These are phyloP conservation scores for Eulithis prunata DNA, from an alignment of 2,888 invertebrate genomes.

Conservation along the genomic window DNA sequence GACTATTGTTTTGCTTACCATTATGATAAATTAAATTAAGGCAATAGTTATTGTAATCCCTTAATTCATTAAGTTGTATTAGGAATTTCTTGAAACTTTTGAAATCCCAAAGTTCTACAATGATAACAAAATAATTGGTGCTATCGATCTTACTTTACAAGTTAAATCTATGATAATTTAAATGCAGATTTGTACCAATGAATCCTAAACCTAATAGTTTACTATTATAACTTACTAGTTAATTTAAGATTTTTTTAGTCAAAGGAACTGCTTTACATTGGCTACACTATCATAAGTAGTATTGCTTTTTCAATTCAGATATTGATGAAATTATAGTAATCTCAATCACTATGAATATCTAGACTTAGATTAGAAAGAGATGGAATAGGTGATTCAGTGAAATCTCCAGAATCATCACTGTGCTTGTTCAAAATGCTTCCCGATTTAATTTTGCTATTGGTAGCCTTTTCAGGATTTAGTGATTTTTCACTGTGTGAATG, in stretches of 20 bases:
- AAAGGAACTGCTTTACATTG: constrained; percentile 15
- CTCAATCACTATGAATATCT: constrained; percentile 75
- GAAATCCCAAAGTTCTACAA: background rate
- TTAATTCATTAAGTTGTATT: no score
- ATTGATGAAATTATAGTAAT: constrained; percentile 6
- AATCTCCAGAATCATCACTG: constrained; percentile 74
- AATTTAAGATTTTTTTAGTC: constrained; percentile 8
- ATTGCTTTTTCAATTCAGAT: constrained; percentile 21
- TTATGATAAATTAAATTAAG: no score
- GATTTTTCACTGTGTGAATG: constrained; percentile 51
- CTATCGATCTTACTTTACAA: constrained; percentile 18
- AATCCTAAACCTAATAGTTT: constrained; percentile 21
- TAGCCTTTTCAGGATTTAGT: constrained; percentile 40
- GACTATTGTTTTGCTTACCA: no score
- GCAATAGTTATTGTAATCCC: no score
- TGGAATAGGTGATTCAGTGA: constrained; percentile 74
- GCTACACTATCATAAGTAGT: background rate
- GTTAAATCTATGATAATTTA: constrained; percentile 26
- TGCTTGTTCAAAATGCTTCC: constrained; percentile 52
- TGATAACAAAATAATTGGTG: constrained; percentile 21
- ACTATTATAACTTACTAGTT: background rate
- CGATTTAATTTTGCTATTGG: constrained; percentile 47
- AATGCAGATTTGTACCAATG: constrained; percentile 34
- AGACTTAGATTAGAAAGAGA: constrained; percentile 77
- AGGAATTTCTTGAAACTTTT: no score